Evolutionary conservation across 1,140 invertebrate genomes (phyloP).

Genomic region (Aphaenogaster rudis): DNA sequence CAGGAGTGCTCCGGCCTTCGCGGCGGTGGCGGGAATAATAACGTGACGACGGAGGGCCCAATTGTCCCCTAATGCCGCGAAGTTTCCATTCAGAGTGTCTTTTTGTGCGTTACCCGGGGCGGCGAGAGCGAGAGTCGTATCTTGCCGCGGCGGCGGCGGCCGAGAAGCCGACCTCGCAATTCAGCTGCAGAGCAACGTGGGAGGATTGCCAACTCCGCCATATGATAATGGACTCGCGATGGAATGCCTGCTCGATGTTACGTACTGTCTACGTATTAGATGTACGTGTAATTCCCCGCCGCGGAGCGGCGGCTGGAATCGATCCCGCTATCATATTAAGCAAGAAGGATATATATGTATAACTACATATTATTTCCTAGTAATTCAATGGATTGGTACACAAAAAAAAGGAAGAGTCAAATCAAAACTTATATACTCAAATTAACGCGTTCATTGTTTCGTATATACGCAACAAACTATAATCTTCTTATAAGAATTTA

Average conservation of each 20-base stretch:
- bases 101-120: slow-evolving; percentile 77
- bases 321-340: slow-evolving; percentile 19
- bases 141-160: slow-evolving; percentile 67
- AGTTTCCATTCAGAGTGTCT: slow-evolving; percentile 79
- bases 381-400: neutral
- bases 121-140: slow-evolving; percentile 77
- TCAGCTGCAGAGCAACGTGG: slow-evolving; percentile 72
- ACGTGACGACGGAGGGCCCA: slow-evolving; percentile 77
- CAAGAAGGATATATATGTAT: neutral
- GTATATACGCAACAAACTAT: too few relatives aligned
- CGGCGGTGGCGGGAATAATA: slow-evolving; percentile 76
- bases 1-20: slow-evolving; percentile 70
- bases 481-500: too few relatives aligned
- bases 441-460: too few relatives aligned
- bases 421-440: too few relatives aligned
- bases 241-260: slow-evolving; percentile 68
- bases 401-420: neutral
- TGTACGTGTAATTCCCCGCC: slow-evolving; percentile 26
- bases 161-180: slow-evolving; percentile 75
- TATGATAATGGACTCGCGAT: slow-evolving; percentile 77
- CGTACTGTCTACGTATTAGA: slow-evolving; percentile 56
- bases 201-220: slow-evolving; percentile 76
- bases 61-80: slow-evolving; percentile 79
- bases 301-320: neutral
- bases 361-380: neutral